Evolutionary conservation across 1,140 invertebrate genomes (phyloP).

Genomic region (Tenebrio molitor): DNA sequence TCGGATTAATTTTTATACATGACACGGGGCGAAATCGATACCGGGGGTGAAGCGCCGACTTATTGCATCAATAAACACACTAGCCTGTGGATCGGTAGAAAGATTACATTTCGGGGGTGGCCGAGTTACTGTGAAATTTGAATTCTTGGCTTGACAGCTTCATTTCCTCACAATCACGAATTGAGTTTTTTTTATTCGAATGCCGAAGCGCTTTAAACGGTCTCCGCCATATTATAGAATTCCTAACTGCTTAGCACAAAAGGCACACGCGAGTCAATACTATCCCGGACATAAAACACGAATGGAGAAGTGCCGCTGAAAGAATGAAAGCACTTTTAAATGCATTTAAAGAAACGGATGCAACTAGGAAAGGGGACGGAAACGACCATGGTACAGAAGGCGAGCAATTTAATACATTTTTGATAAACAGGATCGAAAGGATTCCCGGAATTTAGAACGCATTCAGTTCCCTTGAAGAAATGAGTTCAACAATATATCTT

Average conservation of each 20-base stretch:
- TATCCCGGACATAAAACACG: constrained; percentile 24
- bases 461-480: too few relatives aligned
- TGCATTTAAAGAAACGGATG: constrained; percentile 25
- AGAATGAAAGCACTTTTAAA: constrained; percentile 38
- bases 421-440: constrained; percentile 11
- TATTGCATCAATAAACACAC: constrained; percentile 29
- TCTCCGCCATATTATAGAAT: constrained; percentile 37
- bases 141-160: constrained; percentile 36
- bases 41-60: constrained; percentile 4
- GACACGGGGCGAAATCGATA: constrained; percentile 18
- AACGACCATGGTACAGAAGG: not conserved
- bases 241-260: constrained; percentile 40
- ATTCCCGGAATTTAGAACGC: too few relatives aligned
- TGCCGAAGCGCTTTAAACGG: constrained; percentile 24
- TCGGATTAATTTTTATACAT: constrained; percentile 32
- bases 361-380: constrained; percentile 9
- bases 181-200: constrained; percentile 34
- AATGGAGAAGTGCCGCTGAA: constrained; percentile 24
- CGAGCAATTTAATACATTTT: not conserved
- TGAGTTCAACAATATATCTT: too few relatives aligned
- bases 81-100: not conserved
- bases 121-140: constrained; percentile 9
- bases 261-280: constrained; percentile 36
- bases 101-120: constrained; percentile 8
- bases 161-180: constrained; percentile 39